These are phyloP conservation scores for Nasonia oneida DNA, from an alignment of 2,888 invertebrate species.

Conservation along the genomic window DNA sequence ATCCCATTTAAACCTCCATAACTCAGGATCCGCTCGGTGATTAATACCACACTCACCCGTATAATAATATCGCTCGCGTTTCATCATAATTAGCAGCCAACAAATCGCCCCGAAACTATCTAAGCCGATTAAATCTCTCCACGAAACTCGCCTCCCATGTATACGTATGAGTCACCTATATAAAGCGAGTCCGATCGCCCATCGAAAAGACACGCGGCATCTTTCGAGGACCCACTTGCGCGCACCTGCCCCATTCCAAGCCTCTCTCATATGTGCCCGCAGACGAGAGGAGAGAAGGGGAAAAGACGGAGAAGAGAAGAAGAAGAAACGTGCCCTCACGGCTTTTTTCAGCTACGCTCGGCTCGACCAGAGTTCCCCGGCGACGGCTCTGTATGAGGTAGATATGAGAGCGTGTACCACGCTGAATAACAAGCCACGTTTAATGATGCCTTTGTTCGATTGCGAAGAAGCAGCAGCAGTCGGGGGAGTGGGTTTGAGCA, in stretches of 20 bases:
- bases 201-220: slow-evolving; percentile 5
- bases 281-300: background rate
- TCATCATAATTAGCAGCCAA: slow-evolving; percentile 35
- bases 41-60: background rate
- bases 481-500: background rate
- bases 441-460: slow-evolving; percentile 63
- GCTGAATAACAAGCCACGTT: slow-evolving; percentile 60
- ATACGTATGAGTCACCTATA: background rate
- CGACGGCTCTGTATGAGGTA: background rate
- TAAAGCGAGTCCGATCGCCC: background rate
- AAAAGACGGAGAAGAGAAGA: background rate
- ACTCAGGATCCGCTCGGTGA: background rate
- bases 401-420: background rate
- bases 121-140: slow-evolving; percentile 23
- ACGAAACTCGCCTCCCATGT: background rate
- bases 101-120: slow-evolving; percentile 10
- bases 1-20: background rate
- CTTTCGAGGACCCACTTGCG: slow-evolving; percentile 32
- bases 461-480: background rate
- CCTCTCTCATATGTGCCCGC: background rate
- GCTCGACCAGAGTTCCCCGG: slow-evolving; percentile 41
- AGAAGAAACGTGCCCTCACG: slow-evolving; percentile 26
- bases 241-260: slow-evolving; percentile 24
- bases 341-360: background rate
- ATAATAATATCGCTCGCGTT: slow-evolving; percentile 30